Conservation (phyloP, 2,797 vertebrate genomes). For the Mormyrops attenuatus region DNA sequence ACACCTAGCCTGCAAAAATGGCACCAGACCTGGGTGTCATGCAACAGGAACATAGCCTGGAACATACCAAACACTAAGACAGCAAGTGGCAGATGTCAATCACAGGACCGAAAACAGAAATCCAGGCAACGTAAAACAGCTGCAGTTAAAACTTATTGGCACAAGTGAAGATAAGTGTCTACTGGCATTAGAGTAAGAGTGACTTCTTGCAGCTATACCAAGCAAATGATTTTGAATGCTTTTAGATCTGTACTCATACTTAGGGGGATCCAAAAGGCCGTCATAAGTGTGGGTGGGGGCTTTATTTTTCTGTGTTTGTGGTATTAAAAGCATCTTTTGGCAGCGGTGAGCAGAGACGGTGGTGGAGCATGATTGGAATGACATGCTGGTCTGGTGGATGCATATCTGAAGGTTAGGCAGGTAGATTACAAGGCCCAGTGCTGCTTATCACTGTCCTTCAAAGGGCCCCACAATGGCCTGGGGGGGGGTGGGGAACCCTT, state of each 20-base stretch:
- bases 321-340: not conserved
- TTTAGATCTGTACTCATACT: not conserved
- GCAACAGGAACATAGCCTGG: not conserved
- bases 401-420: conserved; percentile 15
- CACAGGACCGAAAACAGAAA: not conserved
- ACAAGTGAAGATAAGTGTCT: not conserved
- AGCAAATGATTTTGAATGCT: not conserved
- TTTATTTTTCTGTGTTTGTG: not conserved
- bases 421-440: conserved; percentile 21
- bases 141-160: not conserved
- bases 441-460: conserved; percentile 34
- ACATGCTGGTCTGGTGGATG: not conserved
- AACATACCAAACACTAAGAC: not conserved
- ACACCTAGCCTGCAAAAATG: not conserved
- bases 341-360: not conserved
- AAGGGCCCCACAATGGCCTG: conserved; percentile 33
- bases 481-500: conserved; percentile 30
- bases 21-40: not conserved
- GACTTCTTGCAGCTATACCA: not conserved
- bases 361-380: not conserved
- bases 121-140: not conserved
- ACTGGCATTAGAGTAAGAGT: not conserved
- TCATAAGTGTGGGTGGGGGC: not conserved
- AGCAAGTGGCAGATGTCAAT: not conserved
- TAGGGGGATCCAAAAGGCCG: not conserved